phyloP scores from a whole-genome alignment of 2,888 invertebrate species.

The Caenorhabditis macrosperma region DNA sequence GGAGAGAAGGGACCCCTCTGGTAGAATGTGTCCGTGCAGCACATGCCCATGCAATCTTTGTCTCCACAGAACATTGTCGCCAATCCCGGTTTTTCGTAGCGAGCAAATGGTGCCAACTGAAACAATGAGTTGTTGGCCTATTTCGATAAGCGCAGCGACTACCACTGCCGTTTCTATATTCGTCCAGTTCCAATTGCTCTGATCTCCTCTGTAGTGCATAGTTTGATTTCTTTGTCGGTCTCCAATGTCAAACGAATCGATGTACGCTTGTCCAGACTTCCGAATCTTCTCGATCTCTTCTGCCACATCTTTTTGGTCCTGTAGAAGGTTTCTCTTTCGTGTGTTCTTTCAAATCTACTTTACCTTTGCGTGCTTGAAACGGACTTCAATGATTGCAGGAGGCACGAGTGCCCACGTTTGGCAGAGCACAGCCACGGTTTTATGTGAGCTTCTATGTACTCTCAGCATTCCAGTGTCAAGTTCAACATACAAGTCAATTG shows the following conservation, averaged over 20 bases:
- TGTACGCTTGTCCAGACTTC: background rate
- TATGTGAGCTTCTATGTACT: background rate
- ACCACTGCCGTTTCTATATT: constrained; percentile 26
- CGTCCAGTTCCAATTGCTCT: background rate
- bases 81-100: background rate
- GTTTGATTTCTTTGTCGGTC: background rate
- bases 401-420: background rate
- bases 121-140: background rate
- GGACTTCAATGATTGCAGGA: background rate
- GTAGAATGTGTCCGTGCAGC: constrained; percentile 1
- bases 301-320: background rate
- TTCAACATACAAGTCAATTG: constrained; percentile 13
- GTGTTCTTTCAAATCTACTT: background rate
- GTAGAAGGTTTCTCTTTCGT: background rate
- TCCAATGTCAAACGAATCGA: background rate
- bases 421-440: background rate
- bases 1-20: background rate
- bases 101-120: background rate
- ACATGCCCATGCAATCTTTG: constrained; percentile 25
- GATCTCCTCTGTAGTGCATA: background rate
- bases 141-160: background rate
- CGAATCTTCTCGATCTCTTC: constrained; percentile 2
- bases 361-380: constrained; percentile 12
- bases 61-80: constrained; percentile 16
- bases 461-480: constrained; percentile 27